Evolutionary conservation across 2,797 vertebrate species (phyloP).

Genomic region (Cyprinella venusta): DNA sequence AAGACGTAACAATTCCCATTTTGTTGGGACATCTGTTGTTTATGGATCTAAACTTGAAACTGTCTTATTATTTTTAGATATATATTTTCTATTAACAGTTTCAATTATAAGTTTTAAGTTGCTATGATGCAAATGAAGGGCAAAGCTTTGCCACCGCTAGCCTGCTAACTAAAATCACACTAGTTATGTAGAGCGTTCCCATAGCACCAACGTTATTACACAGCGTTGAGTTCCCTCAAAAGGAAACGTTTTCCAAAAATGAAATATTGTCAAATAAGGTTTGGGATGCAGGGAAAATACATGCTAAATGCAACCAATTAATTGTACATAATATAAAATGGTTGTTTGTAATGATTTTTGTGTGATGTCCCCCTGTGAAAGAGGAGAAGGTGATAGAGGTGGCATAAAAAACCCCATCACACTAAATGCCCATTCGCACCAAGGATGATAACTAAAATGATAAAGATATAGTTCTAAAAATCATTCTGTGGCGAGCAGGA

Average conservation of each 20-base stretch:
- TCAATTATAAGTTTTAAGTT: no score
- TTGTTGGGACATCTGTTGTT: no score
- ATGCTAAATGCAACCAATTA: neutral
- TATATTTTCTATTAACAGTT: no score
- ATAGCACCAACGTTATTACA: neutral
- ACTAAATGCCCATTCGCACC: neutral
- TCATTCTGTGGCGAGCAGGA: no score
- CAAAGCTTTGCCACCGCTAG: no score
- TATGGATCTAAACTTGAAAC: no score
- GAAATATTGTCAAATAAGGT: neutral
- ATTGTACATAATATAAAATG: neutral
- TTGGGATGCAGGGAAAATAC: neutral
- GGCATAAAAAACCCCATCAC: neutral
- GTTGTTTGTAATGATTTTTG: no score
- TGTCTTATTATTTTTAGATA: no score
- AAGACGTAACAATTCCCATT: no score
- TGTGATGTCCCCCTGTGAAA: conserved; percentile 24
- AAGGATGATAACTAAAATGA: neutral
- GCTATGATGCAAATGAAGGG: no score
- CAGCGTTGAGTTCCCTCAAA: neutral
- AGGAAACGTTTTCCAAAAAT: neutral
- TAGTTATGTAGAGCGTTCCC: no score
- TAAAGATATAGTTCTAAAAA: neutral
- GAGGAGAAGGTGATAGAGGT: conserved; percentile 21
- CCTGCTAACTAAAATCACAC: no score